A percentile compares a stretch with the other conserved stretches of the same genome.
These are phyloP conservation scores for Caranx melampygus DNA, from an alignment of 2,113 vertebrate species.

Conservation along the genomic window DNA sequence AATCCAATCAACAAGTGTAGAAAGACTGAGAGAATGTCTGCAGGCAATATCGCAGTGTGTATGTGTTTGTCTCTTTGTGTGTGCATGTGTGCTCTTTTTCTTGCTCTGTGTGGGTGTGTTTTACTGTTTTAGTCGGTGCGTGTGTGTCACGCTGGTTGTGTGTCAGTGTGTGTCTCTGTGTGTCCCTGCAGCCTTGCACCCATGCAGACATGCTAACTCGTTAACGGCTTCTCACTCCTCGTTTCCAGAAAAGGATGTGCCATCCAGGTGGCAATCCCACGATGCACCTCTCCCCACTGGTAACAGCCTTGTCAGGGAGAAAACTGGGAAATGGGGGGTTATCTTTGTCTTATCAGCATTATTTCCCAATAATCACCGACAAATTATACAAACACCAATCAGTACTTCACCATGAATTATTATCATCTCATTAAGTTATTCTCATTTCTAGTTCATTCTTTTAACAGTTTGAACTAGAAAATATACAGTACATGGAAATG, in stretches of 20 bases:
- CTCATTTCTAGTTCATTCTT: too few species aligned
- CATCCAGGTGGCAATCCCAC: slow-evolving; percentile 77
- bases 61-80: background rate
- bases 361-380: slow-evolving; percentile 4
- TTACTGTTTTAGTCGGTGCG: slow-evolving; percentile 8
- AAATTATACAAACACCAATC: background rate
- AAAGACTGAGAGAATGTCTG: slow-evolving; percentile 54
- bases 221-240: slow-evolving; percentile 79
- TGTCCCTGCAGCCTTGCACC: slow-evolving; percentile 66
- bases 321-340: slow-evolving; percentile 1
- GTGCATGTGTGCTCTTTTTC: slow-evolving; percentile 13
- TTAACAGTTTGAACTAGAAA: background rate
- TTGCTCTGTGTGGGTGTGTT: slow-evolving; percentile 12
- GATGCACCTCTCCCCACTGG: slow-evolving; percentile 70
- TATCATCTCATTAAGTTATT: background rate
- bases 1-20: slow-evolving; percentile 51
- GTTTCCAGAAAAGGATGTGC: slow-evolving; percentile 71
- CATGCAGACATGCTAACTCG: slow-evolving; percentile 76
- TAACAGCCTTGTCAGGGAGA: slow-evolving; percentile 51
- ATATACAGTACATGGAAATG: background rate
- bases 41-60: background rate
- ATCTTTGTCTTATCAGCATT: background rate
- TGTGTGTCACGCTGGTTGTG: slow-evolving; percentile 25
- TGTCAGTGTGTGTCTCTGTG: slow-evolving; percentile 21
- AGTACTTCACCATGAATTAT: slow-evolving; percentile 2